A percentile compares a stretch with the other conserved stretches of the same genome.
Conservation (phyloP, 1,140 invertebrate species). For the Araneus ventricosus region DNA sequence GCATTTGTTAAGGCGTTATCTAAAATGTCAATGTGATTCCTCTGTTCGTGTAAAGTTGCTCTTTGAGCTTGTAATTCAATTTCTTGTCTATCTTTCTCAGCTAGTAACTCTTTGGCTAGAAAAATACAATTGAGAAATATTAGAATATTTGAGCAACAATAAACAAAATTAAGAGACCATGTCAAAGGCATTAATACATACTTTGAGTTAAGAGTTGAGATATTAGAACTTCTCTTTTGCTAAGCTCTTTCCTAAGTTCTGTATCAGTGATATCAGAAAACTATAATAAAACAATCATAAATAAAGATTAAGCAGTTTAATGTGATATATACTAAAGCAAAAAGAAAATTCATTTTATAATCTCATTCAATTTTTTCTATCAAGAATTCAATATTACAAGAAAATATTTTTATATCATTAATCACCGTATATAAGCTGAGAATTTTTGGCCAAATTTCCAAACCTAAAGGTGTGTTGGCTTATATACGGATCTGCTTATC, state of each 20-base stretch:
- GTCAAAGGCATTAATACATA: conserved; percentile 80
- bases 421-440: no score
- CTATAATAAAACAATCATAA: conserved; percentile 40
- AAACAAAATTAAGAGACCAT: neutral
- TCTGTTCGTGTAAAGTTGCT: conserved; percentile 93
- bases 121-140: neutral
- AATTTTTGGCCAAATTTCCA: no score
- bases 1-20: conserved; percentile 95
- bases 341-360: no score
- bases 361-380: no score
- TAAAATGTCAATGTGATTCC: conserved; percentile 94
- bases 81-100: conserved; percentile 93
- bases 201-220: conserved; percentile 93
- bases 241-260: conserved; percentile 86
- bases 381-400: no score
- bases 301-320: no score
- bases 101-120: conserved; percentile 91
- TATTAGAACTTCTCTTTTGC: conserved; percentile 90
- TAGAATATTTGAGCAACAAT: conserved; percentile 70
- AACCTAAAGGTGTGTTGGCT: no score
- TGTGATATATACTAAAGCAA: no score
- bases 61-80: conserved; percentile 93
- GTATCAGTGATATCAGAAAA: conserved; percentile 72
- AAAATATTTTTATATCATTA: no score
- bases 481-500: no score